Percentiles rank a stretch among this genome's conserved stretches.
Conservation (phyloP, 2,797 vertebrate species). For the Spondyliosoma cantharus region DNA sequence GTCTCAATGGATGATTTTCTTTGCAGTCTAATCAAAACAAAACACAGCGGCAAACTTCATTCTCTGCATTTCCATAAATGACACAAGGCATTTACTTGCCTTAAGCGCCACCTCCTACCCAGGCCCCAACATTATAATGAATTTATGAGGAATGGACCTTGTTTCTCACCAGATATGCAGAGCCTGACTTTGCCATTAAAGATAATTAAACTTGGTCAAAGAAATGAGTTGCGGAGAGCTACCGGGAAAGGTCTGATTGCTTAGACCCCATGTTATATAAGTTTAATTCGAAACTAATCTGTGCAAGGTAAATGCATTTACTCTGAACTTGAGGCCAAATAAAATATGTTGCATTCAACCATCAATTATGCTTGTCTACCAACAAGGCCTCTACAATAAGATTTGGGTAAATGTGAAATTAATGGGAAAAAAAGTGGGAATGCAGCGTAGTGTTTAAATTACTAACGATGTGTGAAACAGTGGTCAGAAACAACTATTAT, state of each 20-base stretch:
- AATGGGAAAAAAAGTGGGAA: conserved; percentile 36
- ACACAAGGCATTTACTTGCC: conserved; percentile 64
- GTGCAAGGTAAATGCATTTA: conserved; percentile 76
- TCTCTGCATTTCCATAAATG: conserved; percentile 58
- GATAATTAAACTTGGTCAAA: conserved; percentile 78
- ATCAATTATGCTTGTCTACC: conserved; percentile 57
- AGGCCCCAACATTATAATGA: conserved; percentile 56
- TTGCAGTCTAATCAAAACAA: conserved; percentile 57
- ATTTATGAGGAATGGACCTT: conserved; percentile 75
- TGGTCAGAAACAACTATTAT: conserved; percentile 8
- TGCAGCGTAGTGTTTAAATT: conserved; percentile 30
- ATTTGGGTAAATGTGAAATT: conserved; percentile 44
- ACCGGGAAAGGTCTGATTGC: conserved; percentile 71
- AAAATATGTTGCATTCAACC: conserved; percentile 56
- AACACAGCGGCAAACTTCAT: conserved; percentile 40
- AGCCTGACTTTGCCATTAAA: conserved; percentile 74
- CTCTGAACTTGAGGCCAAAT: conserved; percentile 68
- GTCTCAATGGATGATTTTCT: conserved; percentile 49
- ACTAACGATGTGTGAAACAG: conserved; percentile 1
- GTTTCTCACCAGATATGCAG: conserved; percentile 70
- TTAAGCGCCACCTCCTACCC: conserved; percentile 54
- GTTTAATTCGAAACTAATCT: conserved; percentile 79
- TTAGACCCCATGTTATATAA: conserved; percentile 66
- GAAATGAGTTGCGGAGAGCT: conserved; percentile 68
- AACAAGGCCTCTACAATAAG: conserved; percentile 45